phyloP scores from a whole-genome alignment of 2,113 vertebrate genomes.

The Xiphias gladius region DNA sequence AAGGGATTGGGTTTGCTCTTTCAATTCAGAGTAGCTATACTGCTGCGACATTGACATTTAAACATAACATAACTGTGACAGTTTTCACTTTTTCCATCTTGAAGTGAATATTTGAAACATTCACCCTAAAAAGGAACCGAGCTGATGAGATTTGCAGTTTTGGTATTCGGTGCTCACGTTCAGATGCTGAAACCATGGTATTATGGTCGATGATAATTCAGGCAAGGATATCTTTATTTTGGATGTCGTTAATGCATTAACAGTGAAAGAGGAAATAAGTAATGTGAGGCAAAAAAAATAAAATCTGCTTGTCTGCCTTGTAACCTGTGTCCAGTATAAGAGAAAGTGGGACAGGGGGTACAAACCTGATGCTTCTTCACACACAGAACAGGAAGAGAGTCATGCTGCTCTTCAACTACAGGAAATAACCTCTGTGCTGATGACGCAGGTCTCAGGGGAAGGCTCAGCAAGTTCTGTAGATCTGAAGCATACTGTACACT shows the following conservation, averaged over 20 bases:
- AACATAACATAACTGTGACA: constrained; percentile 26
- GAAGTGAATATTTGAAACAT: constrained; percentile 15
- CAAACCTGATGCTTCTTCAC: constrained; percentile 60
- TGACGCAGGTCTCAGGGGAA: constrained; percentile 78
- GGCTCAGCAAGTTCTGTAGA: constrained; percentile 64
- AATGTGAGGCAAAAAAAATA: not conserved
- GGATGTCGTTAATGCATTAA: not conserved
- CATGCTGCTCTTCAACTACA: constrained; percentile 77
- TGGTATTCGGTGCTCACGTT: not conserved
- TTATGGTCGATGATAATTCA: not conserved
- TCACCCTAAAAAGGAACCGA: not conserved
- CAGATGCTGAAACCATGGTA: not conserved
- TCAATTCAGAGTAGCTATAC: constrained; percentile 49
- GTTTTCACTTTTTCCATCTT: constrained; percentile 25
- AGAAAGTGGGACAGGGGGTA: constrained; percentile 14
- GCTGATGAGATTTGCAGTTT: not conserved
- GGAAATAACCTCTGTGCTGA: constrained; percentile 78
- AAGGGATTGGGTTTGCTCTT: constrained; percentile 19
- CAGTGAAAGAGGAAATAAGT: not conserved
- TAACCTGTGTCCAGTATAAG: constrained; percentile 16
- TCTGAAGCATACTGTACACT: constrained; percentile 48
- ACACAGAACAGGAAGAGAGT: constrained; percentile 77
- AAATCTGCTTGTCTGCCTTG: constrained; percentile 5
- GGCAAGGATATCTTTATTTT: not conserved
- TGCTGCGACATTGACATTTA: constrained; percentile 44